Conservation (phyloP, 1,140 invertebrate genomes). For the Drosophila mayri region DNA sequence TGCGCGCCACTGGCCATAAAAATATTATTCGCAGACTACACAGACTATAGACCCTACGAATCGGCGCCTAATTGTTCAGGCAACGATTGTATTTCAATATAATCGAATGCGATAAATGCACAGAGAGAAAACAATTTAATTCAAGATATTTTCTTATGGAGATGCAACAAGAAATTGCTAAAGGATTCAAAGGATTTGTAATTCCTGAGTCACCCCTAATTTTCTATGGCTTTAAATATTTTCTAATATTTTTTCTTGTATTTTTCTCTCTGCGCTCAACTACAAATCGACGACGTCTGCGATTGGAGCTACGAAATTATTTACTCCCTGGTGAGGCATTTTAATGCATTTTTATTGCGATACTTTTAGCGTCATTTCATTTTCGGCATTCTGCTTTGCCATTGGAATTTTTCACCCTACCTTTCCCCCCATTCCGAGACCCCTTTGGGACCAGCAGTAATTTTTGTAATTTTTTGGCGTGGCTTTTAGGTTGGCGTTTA, state of each 20-base stretch:
- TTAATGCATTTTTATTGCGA: slow-evolving; percentile 78
- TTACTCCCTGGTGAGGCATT: slow-evolving; percentile 61
- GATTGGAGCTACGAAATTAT: slow-evolving; percentile 51
- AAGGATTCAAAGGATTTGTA: too few relatives aligned
- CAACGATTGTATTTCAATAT: slow-evolving; percentile 41
- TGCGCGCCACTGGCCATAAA: slow-evolving; percentile 68
- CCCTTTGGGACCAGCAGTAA: slow-evolving; percentile 4
- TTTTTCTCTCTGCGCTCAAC: slow-evolving; percentile 12
- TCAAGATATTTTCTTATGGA: too few relatives aligned
- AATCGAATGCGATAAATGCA: slow-evolving; percentile 13
- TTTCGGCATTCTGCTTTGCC: slow-evolving; percentile 67
- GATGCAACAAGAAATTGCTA: too few relatives aligned
- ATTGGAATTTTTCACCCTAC: slow-evolving; percentile 44
- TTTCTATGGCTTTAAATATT: background rate
- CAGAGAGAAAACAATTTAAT: background rate
- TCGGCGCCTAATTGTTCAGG: slow-evolving; percentile 67
- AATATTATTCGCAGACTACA: slow-evolving; percentile 58
- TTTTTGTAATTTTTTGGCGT: slow-evolving; percentile 42
- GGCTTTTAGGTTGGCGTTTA: slow-evolving; percentile 69
- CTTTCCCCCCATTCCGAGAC: background rate
- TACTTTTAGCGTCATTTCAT: slow-evolving; percentile 71
- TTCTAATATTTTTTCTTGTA: background rate
- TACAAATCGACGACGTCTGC: slow-evolving; percentile 17
- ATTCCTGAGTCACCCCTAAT: background rate
- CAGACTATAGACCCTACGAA: slow-evolving; percentile 33